A percentile compares a stretch with the other conserved stretches of the same genome.
Evolutionary conservation across 2,797 vertebrate genomes (phyloP).

Genomic region (Pygocentrus nattereri): DNA sequence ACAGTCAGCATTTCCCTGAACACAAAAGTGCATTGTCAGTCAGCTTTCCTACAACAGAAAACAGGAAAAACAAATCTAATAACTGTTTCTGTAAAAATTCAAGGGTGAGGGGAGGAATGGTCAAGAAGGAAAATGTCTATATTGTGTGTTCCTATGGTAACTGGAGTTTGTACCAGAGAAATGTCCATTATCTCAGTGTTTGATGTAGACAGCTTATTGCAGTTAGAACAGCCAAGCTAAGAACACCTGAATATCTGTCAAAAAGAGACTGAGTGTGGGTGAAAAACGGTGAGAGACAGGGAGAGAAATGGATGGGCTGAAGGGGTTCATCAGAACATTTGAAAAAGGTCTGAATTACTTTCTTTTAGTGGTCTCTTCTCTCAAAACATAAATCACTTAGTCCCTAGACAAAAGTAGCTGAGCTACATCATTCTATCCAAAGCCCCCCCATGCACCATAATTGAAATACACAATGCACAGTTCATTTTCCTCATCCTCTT

Average conservation of each 20-base stretch:
- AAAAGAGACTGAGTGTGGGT: conserved; percentile 7
- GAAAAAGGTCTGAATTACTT: conserved; percentile 31
- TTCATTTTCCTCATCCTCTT: conserved; percentile 36
- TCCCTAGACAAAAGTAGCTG: background rate
- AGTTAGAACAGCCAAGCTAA: conserved; percentile 60
- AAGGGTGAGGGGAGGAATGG: conserved; percentile 11
- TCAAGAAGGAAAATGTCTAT: conserved; percentile 41
- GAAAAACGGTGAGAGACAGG: background rate
- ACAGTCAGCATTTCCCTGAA: background rate
- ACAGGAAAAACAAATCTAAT: conserved; percentile 4
- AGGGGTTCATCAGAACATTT: conserved; percentile 15
- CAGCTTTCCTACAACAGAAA: background rate
- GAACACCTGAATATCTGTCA: conserved; percentile 47
- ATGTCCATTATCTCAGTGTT: conserved; percentile 55
- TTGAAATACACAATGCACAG: conserved; percentile 26
- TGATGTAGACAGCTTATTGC: conserved; percentile 61
- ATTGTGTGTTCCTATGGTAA: conserved; percentile 68
- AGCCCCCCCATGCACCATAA: background rate
- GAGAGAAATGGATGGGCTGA: conserved; percentile 10
- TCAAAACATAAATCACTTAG: background rate
- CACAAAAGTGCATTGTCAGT: conserved; percentile 14
- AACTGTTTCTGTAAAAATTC: conserved; percentile 48
- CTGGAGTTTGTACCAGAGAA: conserved; percentile 56
- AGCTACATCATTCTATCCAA: background rate
- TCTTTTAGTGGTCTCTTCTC: background rate